Conservation (phyloP, 1,140 invertebrate species). For the Ceratina calcarata region DNA sequence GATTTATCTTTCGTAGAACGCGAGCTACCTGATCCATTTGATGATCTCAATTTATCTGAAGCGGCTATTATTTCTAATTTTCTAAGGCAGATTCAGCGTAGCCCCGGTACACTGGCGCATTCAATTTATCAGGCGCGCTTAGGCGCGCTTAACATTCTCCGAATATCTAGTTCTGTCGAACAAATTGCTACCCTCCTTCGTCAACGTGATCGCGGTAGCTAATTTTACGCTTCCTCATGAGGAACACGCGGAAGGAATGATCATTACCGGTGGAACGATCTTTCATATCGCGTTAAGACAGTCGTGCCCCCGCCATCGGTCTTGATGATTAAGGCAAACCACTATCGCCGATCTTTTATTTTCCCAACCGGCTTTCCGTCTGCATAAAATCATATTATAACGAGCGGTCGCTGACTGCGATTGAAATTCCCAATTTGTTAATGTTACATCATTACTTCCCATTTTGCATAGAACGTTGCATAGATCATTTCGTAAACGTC, state of each 20-base stretch:
- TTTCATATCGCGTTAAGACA: slow-evolving; percentile 7
- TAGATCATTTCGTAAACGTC: too few relatives aligned
- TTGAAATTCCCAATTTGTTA: slow-evolving; percentile 6
- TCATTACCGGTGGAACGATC: slow-evolving; percentile 6
- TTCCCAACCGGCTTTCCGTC: not conserved
- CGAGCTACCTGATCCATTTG: not conserved
- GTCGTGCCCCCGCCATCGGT: slow-evolving; percentile 16
- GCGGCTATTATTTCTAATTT: not conserved
- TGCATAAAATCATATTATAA: not conserved
- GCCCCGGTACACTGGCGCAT: not conserved
- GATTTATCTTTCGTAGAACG: not conserved
- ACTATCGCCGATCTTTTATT: not conserved
- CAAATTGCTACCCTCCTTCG: slow-evolving; percentile 8
- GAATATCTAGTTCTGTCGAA: not conserved
- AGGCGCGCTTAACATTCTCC: not conserved
- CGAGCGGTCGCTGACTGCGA: not conserved
- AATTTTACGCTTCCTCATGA: slow-evolving; percentile 18
- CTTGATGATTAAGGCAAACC: slow-evolving; percentile 9
- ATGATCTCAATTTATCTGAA: not conserved
- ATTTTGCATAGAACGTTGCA: not conserved
- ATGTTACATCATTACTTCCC: not conserved
- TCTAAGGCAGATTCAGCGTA: not conserved
- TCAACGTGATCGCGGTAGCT: slow-evolving; percentile 6
- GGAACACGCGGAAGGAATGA: slow-evolving; percentile 16
- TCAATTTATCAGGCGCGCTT: slow-evolving; percentile 1